Base-by-base conservation (phyloP, 1,140 invertebrate species). In the Himalopsyche phryganea region DNA sequence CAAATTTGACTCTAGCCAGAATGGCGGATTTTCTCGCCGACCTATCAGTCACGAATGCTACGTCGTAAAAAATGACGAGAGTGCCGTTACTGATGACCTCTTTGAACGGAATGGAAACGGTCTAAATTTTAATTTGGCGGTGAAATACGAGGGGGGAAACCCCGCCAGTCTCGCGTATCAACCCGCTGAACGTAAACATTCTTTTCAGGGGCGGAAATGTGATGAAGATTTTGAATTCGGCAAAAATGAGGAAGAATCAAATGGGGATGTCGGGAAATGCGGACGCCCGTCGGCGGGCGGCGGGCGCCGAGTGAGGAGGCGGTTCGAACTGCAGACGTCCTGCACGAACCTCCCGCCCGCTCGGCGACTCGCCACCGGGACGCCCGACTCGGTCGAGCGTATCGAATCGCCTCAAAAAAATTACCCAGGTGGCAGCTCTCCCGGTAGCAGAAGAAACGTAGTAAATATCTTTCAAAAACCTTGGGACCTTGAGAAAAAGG, bases 331-430 rank as follows among this genome's bases (percentile, higher is more conserved):
- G 45, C 49, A 58, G 18, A 58, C 56, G 41, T 45, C 56, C 11
- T 58, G 56, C 36, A 51, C 56, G 11, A 58, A 58, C 44, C 13
- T 58, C n/a, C 56, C 56, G 32, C 56, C 53, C 23, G 23, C 23
- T 28, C 23, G 23, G 38, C 9, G 17, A 45, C 10, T 11, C 4
- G 14, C 42, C 42, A 15, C 5, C 5, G 42, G 4, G 7, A 4
- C 42, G 7, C 42, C n/a, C 5, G 42, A 45, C 23, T 9, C 23
- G 23, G 4, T 9, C 23, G 23, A 28, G 23, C 9, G 9, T 9
- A 3, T 9, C 9, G 23, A 9, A 3, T 28, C 23, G 3, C 23
- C 23, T 28, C 23, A 9, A 3, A 28, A 9, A 9, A 28, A 9
- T 28, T 3, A 9, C 23, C 23, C 9, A 3, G 23, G 9, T 28